Conservation (phyloP, 2,888 invertebrate genomes). For the Aphrophora alni region DNA sequence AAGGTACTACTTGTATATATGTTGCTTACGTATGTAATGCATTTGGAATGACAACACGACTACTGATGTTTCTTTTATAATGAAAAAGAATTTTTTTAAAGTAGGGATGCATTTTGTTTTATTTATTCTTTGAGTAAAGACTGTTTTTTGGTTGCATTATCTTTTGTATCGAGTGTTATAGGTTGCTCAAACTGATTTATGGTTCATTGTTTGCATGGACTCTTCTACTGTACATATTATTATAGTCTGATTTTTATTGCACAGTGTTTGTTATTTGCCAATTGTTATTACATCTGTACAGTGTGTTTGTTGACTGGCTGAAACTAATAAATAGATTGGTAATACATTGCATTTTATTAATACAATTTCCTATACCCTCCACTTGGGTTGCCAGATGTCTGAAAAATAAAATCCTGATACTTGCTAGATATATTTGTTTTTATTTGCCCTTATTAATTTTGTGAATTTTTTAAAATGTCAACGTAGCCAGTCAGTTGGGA, state of each 20-base stretch:
- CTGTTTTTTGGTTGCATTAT: not conserved
- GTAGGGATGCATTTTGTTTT: not conserved
- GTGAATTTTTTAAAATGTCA: too few species aligned
- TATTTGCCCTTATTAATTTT: too few species aligned
- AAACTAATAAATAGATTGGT: not conserved
- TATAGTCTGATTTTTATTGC: not conserved
- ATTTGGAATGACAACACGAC: not conserved
- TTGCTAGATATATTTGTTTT: too few species aligned
- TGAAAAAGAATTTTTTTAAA: not conserved
- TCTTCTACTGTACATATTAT: not conserved
- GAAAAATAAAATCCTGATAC: too few species aligned
- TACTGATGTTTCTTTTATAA: not conserved
- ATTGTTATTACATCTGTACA: not conserved
- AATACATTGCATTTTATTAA: not conserved
- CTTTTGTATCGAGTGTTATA: not conserved
- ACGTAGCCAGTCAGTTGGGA: too few species aligned
- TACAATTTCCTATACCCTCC: too few species aligned
- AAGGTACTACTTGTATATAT: not conserved
- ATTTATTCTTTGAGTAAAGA: not conserved
- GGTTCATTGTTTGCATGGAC: slow-evolving; percentile 3
- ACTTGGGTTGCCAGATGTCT: too few species aligned
- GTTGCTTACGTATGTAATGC: not conserved
- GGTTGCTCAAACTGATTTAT: not conserved
- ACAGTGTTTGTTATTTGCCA: not conserved
- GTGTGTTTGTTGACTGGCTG: not conserved